Percentiles rank a stretch among this genome's conserved stretches.
Evolutionary conservation across 1,140 invertebrate genomes (phyloP).

Genomic region (Zaprionus vittiger): DNA sequence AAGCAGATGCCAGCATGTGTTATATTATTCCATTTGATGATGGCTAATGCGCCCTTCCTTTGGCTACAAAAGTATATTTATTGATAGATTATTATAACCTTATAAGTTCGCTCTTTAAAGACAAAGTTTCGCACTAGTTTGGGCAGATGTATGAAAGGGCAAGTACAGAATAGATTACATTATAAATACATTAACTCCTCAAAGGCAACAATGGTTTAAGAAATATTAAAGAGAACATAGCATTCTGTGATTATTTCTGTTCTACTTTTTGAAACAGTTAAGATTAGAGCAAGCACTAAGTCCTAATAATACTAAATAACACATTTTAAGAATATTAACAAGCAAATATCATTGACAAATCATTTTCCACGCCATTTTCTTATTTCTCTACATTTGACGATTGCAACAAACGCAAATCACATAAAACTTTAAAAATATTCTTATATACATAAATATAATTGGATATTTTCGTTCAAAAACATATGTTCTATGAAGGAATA

Average conservation of each 20-base stretch:
- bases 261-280: not conserved
- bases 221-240: not conserved
- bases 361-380: too few species aligned
- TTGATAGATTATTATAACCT: conserved; percentile 2
- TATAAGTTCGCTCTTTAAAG: not conserved
- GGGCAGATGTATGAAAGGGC: not conserved
- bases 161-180: not conserved
- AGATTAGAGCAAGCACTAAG: not conserved
- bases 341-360: too few species aligned
- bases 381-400: too few species aligned
- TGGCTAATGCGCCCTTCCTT: conserved; percentile 30
- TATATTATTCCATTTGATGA: conserved; percentile 48
- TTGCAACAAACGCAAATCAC: too few species aligned
- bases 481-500: too few species aligned
- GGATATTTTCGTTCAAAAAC: too few species aligned
- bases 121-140: not conserved
- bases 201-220: not conserved
- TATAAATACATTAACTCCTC: not conserved
- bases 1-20: conserved; percentile 46
- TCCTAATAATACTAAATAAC: too few species aligned
- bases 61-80: conserved; percentile 4
- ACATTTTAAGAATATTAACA: too few species aligned
- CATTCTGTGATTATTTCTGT: too few species aligned
- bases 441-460: too few species aligned
- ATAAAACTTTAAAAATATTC: too few species aligned